Conservation (phyloP, 2,888 invertebrate genomes). For the Nycteola revayana region DNA sequence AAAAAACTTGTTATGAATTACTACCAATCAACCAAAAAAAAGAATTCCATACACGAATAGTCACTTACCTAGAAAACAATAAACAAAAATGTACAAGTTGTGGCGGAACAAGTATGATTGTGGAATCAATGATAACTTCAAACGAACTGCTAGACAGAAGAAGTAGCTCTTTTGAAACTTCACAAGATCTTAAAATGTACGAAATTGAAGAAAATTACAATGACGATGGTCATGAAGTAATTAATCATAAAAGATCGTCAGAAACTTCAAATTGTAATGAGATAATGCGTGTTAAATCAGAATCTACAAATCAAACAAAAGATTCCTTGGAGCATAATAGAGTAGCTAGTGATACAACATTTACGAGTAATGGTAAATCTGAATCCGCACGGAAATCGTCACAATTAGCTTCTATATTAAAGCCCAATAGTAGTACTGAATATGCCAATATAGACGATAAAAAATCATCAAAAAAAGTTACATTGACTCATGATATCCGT, state of each 20-base stretch:
- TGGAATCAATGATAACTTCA: constrained; percentile 47
- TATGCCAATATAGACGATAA: constrained; percentile 2
- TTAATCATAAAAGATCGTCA: constrained; percentile 6
- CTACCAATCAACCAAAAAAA: constrained; percentile 79
- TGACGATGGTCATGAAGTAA: constrained; percentile 2
- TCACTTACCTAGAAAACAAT: constrained; percentile 72
- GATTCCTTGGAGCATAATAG: constrained; percentile 8
- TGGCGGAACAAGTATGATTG: constrained; percentile 62
- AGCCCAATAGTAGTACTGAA: constrained; percentile 34
- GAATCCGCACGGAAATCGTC: constrained; percentile 19
- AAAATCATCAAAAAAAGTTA: constrained; percentile 57
- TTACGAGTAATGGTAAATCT: constrained; percentile 5
- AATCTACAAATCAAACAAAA: constrained; percentile 2
- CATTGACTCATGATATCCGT: constrained; percentile 43
- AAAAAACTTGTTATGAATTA: constrained; percentile 77
- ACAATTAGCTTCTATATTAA: constrained; percentile 50
- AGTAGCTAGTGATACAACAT: constrained; percentile 17
- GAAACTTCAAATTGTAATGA: not conserved
- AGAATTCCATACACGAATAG: constrained; percentile 78
- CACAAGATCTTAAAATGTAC: not conserved
- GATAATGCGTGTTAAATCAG: constrained; percentile 10
- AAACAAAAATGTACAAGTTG: constrained; percentile 77
- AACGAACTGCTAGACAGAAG: constrained; percentile 5
- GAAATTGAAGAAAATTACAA: constrained; percentile 9
- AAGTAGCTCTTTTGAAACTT: constrained; percentile 1